Base-by-base conservation (phyloP, 1,140 invertebrate genomes). In the Armadillidium nasatum region DNA sequence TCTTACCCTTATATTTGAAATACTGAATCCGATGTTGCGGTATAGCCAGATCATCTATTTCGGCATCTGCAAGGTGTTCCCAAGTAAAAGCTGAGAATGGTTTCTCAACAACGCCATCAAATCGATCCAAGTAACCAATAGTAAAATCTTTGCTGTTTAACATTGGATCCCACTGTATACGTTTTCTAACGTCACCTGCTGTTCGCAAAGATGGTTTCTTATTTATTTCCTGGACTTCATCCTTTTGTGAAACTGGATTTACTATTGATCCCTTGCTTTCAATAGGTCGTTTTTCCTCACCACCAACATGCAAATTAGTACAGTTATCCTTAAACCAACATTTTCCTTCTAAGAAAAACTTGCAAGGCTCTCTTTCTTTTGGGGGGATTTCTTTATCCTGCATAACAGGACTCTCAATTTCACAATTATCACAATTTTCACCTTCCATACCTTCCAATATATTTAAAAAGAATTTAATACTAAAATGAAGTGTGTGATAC, bases 1-100 rank as follows among this genome's bases (percentile, higher is more conserved):
- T 87, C 13, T 83, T 76, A 67, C 83, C 81, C 71, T 84, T 84
- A 77, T 88, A 88, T 76, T 87, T 87, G 76, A 88, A 88, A 79
- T 87, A 88, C 72, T 86, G 84, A 77, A 88, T 88, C 54, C 87
- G 80, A 88, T n/a, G 87, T 76, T 87, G 85, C 2, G 87, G 87
- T 44, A 88, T 83, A 0, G 87, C 86, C 19, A 87, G 82, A 33
- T 84, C 85, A 60, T 84, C 83, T 44, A 85, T 84, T 75, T 88
- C 87, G 83, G 83, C 81, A 21, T 73, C 50, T 0, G 85, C 83
- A 87, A 82, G 78, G 78, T 87, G 85, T 72, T 86, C 87, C 87
- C 87, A 88, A 19, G 84, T 85, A 80, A 88, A 87, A 11, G 82
- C 80, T 7, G 82, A 81, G 75, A 88, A 88, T 45, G 83, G 82